phyloP scores from a whole-genome alignment of 2,797 vertebrate genomes.

The Helarctos malayanus region DNA sequence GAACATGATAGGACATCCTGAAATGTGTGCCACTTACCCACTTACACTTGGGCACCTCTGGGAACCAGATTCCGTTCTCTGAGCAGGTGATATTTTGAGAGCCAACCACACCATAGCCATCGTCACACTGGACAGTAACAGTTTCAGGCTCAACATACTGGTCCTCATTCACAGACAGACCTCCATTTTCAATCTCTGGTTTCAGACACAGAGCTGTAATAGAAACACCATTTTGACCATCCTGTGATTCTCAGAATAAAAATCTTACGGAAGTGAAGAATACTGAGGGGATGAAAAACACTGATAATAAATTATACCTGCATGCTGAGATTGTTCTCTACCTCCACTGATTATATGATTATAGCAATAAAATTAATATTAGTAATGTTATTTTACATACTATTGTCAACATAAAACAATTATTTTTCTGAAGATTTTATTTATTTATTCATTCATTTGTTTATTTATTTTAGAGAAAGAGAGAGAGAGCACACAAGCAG shows the following conservation, averaged over 20 bases:
- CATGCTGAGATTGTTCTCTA: background rate
- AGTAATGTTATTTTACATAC: background rate
- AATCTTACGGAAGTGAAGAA: background rate
- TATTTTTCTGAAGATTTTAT: background rate
- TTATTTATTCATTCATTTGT: background rate
- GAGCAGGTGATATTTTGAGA: background rate
- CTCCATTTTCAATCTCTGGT: background rate
- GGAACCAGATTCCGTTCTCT: constrained; percentile 28
- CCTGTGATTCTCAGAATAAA: background rate
- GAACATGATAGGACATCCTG: background rate
- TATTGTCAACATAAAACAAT: background rate
- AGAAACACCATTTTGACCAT: background rate
- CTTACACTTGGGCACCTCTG: background rate
- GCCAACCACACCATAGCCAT: background rate
- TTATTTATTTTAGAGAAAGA: background rate
- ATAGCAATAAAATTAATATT: background rate
- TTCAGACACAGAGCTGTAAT: constrained; percentile 27
- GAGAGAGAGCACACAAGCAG: background rate
- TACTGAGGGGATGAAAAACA: background rate
- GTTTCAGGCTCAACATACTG: background rate
- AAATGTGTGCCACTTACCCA: constrained; percentile 30
- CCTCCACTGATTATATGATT: background rate
- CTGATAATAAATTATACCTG: background rate
- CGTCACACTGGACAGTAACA: background rate
- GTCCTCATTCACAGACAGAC: background rate